Evolutionary conservation across 2,113 vertebrate genomes (phyloP), one percentile per base, ranked within the genome.

Genomic region (Percopsis transmontana): DNA sequence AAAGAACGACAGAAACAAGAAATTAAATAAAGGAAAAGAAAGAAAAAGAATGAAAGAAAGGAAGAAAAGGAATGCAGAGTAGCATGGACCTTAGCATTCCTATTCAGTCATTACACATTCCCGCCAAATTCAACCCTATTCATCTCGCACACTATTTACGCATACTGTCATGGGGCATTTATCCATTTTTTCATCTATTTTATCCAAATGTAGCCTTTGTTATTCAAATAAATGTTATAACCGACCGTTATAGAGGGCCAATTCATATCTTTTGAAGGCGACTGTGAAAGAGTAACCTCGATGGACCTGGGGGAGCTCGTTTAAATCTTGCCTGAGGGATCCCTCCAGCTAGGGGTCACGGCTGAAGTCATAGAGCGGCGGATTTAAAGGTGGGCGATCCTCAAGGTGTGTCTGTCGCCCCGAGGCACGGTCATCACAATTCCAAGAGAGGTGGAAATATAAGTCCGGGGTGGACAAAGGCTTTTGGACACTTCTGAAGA

Each of bases 251-350:
- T 59, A 84, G 68, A 76, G 68, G 70, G 55, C 67, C 72, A 67
- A 74, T 74, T 82, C 74, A 70, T 23, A 51, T 68, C 79, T 86
- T 76, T 58, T 54, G 79, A 77, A 77, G 5, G 77, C 61, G 73
- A 77, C 81, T 73, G 82, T 70, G 76, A 78, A 39, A 73, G 79
- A 87, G 71, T 70, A 76, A 70, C 61, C 56, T 53, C 71, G 12
- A 72, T 68, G 68, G 88, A 91, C 91, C 91, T 91, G 83, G 74
- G 92, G 91, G 91, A 93, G 90, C 92, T 93, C 91, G 89, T 93
- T 93, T 93, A 93, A 93, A 93, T 90, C 90, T 93, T 58, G 92
- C 92, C 92, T 90, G 85, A 80, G 90, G 92, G 91, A 90, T 87
- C 90, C 91, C 90, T 88, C 85, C 58, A 91, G 92, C 91, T 72